These are phyloP conservation scores for Drosophila sucinea DNA, from an alignment of 1,140 invertebrate species.

Conservation along the genomic window DNA sequence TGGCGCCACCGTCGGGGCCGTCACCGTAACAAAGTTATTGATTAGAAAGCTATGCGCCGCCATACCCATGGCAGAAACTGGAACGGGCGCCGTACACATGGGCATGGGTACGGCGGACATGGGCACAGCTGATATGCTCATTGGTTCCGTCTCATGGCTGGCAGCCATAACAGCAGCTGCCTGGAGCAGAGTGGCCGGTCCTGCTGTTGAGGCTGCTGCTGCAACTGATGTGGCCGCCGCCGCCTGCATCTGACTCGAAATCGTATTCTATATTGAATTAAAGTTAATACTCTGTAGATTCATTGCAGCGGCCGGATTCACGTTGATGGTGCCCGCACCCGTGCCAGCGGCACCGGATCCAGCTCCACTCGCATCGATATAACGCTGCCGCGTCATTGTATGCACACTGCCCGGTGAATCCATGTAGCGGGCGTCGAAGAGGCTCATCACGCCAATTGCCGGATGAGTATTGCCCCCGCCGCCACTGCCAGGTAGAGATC, in stretches of 20 bases:
- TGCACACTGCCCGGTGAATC: slow-evolving; percentile 85
- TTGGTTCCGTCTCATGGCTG: slow-evolving; percentile 57
- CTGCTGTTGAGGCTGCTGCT: slow-evolving; percentile 33
- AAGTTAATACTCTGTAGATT: slow-evolving; percentile 90
- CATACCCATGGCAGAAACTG: slow-evolving; percentile 59
- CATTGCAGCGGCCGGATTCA: slow-evolving; percentile 84
- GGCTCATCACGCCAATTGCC: slow-evolving; percentile 84
- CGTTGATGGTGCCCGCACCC: slow-evolving; percentile 77
- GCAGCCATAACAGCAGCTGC: slow-evolving; percentile 69
- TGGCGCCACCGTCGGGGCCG: slow-evolving; percentile 56
- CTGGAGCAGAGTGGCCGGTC: slow-evolving; percentile 62
- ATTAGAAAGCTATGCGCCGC: slow-evolving; percentile 68
- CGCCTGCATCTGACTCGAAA: slow-evolving; percentile 65
- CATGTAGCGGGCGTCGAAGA: slow-evolving; percentile 86
- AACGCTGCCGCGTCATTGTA: slow-evolving; percentile 83
- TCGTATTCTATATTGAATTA: slow-evolving; percentile 87
- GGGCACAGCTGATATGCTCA: slow-evolving; percentile 72
- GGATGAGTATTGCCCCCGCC: slow-evolving; percentile 79
- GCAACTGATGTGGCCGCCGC: slow-evolving; percentile 6
- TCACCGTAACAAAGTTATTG: slow-evolving; percentile 74
- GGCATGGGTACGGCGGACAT: slow-evolving; percentile 55
- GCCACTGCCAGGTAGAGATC: slow-evolving; percentile 38
- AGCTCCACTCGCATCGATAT: slow-evolving; percentile 82
- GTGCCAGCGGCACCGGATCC: slow-evolving; percentile 58
- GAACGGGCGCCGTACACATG: slow-evolving; percentile 8